Evolutionary conservation across 2,888 invertebrate species (phyloP).

Genomic region (Geophilus truncorum): DNA sequence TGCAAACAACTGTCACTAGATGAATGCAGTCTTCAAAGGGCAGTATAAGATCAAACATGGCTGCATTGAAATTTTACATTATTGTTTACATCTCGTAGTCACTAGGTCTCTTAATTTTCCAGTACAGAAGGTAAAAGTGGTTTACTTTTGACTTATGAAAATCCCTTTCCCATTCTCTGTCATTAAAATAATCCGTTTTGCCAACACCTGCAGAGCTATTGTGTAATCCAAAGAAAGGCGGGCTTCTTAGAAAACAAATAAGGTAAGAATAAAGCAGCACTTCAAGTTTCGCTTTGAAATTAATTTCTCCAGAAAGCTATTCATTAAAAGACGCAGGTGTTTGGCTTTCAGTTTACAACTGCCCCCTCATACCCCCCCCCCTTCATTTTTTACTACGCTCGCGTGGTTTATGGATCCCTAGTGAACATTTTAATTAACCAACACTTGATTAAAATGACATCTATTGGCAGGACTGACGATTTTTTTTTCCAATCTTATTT

Average conservation of each 20-base stretch:
- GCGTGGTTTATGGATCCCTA: background rate
- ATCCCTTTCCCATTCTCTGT: background rate
- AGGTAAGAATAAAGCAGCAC: background rate
- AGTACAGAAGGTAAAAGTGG: too few relatives aligned
- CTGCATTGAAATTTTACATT: too few relatives aligned
- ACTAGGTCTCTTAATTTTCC: too few relatives aligned
- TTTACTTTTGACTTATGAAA: background rate
- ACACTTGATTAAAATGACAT: background rate
- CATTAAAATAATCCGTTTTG: background rate
- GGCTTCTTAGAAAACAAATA: background rate
- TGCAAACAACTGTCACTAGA: too few relatives aligned
- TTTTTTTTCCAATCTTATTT: background rate
- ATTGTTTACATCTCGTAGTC: too few relatives aligned
- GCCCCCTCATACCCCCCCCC: background rate
- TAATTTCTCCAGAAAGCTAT: background rate
- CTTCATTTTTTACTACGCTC: background rate
- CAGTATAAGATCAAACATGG: too few relatives aligned
- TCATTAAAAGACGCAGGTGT: background rate
- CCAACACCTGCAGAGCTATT: background rate
- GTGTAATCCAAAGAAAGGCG: background rate
- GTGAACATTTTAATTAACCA: background rate
- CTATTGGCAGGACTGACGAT: background rate
- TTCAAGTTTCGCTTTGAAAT: background rate
- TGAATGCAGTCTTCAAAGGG: too few relatives aligned
- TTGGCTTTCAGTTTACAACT: background rate